Evolutionary conservation across 2,113 vertebrate genomes (phyloP), one percentile per base, ranked within the genome.

Genomic region (Penelope pileata): DNA sequence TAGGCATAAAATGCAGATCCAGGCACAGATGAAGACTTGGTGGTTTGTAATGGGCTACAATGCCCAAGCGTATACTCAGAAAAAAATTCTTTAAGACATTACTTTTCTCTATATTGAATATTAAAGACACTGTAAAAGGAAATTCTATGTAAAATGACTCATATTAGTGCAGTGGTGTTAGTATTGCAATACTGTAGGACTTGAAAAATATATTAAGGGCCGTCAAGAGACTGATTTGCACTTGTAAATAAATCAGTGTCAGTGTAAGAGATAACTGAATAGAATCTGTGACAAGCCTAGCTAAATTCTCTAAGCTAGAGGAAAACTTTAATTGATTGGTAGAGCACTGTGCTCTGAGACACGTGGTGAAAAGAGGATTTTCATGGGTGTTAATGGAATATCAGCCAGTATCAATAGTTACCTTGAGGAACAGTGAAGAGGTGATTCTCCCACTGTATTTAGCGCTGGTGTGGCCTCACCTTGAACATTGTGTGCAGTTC

Each of bases 71-170:
- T 34, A 81, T 48, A 54, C 10, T 67, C 42, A 76, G 50, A 74
- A 19, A 83, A 67, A 95, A 70, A 88, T 45, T 60, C 81, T 84
- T 86, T 74, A 91, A 93, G 47, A 51, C 32, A 83, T 92, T 91
- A 63, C 34, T 63, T 69, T 95, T 8, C 56, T 90, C 34, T 47
- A 88, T 18, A 18, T 83, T 68, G 18, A 91, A 70, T 51, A 95
- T 94, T 79, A 77, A 94, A 78, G 64, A 48, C 8, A 86, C 36
- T 45, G 54, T 77, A 23, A 77, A 90, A 77, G 23, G 21, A 95
- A 85, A n/a, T 8, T 43, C 26, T 62, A 22, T 43, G 69, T 88
- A 80, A 62, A 94, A 91, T 88, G 58, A 43, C 43, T 86, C 6
- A 36, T 48, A 66, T 90, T 58, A 66, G 18, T 76, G 36, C n/a